phyloP scores from a whole-genome alignment of 92 coral and sea anemone species.

The Chrysogorgia sp. region DNA sequence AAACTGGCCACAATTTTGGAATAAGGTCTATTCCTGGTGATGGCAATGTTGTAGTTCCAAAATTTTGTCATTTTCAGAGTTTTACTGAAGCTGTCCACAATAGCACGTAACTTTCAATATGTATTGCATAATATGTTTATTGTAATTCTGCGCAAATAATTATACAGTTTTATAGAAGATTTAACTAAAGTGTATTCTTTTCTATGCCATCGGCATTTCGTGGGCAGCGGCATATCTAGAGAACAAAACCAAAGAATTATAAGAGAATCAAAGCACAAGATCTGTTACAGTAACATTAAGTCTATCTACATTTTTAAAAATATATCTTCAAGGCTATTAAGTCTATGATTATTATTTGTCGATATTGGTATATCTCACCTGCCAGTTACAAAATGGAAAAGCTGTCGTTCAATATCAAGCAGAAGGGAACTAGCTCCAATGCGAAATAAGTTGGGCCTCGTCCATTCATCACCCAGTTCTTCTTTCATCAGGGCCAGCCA shows the following conservation, averaged over 20 bases:
- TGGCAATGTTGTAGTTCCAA: no score
- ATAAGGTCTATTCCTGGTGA: no score
- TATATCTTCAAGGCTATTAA: not conserved
- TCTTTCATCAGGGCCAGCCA: conserved; percentile 98
- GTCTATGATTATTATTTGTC: not conserved
- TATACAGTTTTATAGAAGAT: not conserved
- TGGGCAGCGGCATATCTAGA: conserved; percentile 95
- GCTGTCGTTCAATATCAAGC: conserved; percentile 93
- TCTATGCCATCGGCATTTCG: conserved; percentile 79
- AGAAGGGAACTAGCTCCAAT: conserved; percentile 97
- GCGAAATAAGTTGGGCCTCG: conserved; percentile 87
- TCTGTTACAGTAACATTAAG: not conserved
- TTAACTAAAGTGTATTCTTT: not conserved
- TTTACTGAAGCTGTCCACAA: no score
- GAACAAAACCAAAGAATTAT: not conserved
- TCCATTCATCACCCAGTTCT: conserved; percentile 98
- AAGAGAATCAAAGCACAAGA: not conserved
- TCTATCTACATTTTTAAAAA: not conserved
- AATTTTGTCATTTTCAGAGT: no score
- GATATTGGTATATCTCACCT: conserved; percentile 55
- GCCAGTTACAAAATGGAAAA: conserved; percentile 95
- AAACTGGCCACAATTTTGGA: no score
- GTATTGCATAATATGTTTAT: no score
- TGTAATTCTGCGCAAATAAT: not conserved
- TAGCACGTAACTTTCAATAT: no score